A percentile compares a stretch with the other conserved stretches of the same genome.
These are phyloP conservation scores for Cacajao melanocephalus DNA, from an alignment of 2,797 vertebrate genomes.

Conservation along the genomic window DNA sequence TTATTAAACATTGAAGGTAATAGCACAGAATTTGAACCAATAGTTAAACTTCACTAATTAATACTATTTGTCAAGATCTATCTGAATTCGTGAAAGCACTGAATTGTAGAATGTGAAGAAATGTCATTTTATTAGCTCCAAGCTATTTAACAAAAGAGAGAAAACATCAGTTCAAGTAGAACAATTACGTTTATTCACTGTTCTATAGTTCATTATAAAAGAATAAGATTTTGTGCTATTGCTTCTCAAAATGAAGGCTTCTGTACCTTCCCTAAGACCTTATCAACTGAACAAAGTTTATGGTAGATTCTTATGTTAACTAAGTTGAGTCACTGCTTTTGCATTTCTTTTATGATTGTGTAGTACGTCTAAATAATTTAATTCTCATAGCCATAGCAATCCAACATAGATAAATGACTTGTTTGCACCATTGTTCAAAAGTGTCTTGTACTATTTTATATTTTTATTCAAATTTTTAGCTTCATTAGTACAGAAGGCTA, in stretches of 20 bases:
- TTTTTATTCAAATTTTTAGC: neutral
- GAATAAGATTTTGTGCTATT: neutral
- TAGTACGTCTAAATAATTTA: neutral
- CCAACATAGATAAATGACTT: neutral
- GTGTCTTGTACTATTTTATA: neutral
- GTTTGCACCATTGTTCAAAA: neutral
- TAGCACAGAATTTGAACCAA: neutral
- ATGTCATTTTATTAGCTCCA: neutral
- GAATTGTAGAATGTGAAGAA: neutral
- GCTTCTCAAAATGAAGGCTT: neutral
- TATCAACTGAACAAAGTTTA: neutral
- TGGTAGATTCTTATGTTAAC: neutral
- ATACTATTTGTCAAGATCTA: neutral
- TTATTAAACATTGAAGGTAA: neutral
- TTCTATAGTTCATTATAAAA: neutral
- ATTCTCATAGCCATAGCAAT: neutral
- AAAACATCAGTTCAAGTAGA: neutral
- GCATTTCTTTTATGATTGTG: neutral
- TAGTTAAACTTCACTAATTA: neutral
- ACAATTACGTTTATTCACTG: neutral
- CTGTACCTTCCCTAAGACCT: neutral
- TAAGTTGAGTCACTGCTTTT: neutral
- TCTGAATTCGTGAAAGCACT: neutral
- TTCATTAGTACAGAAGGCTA: neutral
- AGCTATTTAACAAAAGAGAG: neutral